Base-by-base conservation (phyloP, 1,140 invertebrate genomes). In the Aplysia californica region DNA sequence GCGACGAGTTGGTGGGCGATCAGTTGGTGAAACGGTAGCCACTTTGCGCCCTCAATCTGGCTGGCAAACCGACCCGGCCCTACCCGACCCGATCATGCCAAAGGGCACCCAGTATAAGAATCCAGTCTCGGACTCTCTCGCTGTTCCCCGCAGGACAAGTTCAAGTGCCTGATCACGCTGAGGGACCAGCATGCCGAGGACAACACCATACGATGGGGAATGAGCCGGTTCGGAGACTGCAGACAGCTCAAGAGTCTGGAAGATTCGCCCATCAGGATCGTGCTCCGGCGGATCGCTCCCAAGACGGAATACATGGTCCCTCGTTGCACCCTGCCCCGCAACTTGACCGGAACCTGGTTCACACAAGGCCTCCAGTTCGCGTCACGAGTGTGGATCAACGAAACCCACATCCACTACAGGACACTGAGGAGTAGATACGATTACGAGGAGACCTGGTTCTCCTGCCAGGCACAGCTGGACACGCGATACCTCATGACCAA, bases 391-490 rank as follows among this genome's bases (percentile, higher is more conserved):
- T 65, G 59, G 59, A 75, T 75, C 36, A 75, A 75, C 61, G 61
- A 66, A 1, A 75, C 59, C 21, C 72, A 75, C 35, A 75, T 75
- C 4, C 18, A 75, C 26, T 75, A 65, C 39, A 65, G 20, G 29
- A 75, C 72, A 2, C 44, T 50, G 59, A 64, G 41, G 39, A 50
- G 39, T n/a, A 58, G 66, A 61, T 75, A 44, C 39, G 72, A 75
- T 29, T 75, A 75, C 41, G 72, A 75, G 72, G 72, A 65, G 26
- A 75, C 72, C 15, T 75, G 72, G 72, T 75, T 75, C 72, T 29
- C 72, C 0, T 75, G 72, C 33, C 36, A 65, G 41, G 72, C 72
- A 26, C 35, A 65, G 4, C 72, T 65, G 5, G 72, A 33, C 61
- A 75, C 72, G 4, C 18, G 72, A 0, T 75, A 75, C 31, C 31